Percentiles rank a stretch among this genome's conserved stretches.
Evolutionary conservation across 2,888 invertebrate species (phyloP).

Genomic region (Agrochola litura): DNA sequence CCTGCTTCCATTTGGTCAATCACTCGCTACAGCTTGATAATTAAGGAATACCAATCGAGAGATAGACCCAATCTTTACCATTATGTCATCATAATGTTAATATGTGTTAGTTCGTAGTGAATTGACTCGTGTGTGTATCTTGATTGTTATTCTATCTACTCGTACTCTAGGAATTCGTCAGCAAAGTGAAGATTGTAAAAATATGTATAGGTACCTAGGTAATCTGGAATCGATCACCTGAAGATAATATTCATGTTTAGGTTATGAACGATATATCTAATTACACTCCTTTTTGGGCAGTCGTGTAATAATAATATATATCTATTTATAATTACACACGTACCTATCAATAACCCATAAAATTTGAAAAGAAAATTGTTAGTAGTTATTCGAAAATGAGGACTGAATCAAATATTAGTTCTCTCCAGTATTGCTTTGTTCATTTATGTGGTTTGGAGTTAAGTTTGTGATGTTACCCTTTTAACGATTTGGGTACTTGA

Average conservation of each 20-base stretch:
- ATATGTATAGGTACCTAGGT: too few relatives aligned
- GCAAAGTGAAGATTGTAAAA: too few relatives aligned
- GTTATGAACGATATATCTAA: neutral
- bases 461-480: neutral
- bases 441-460: neutral
- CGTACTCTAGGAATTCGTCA: too few relatives aligned
- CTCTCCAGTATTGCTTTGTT: neutral
- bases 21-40: neutral
- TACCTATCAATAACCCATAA: neutral
- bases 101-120: too few relatives aligned
- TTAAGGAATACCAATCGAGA: neutral
- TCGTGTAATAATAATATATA: too few relatives aligned
- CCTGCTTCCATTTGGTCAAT: constrained; percentile 3
- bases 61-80: neutral
- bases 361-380: neutral
- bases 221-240: too few relatives aligned
- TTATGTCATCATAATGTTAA: neutral
- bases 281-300: too few relatives aligned
- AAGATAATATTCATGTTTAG: too few relatives aligned
- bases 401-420: neutral
- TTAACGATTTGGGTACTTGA: neutral
- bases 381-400: neutral
- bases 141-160: too few relatives aligned
- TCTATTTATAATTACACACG: neutral
- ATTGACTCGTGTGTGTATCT: too few relatives aligned